Evolutionary conservation across 2,888 invertebrate genomes (phyloP), one percentile per base, ranked within the genome.

Genomic region (Tanypteryx hageni): DNA sequence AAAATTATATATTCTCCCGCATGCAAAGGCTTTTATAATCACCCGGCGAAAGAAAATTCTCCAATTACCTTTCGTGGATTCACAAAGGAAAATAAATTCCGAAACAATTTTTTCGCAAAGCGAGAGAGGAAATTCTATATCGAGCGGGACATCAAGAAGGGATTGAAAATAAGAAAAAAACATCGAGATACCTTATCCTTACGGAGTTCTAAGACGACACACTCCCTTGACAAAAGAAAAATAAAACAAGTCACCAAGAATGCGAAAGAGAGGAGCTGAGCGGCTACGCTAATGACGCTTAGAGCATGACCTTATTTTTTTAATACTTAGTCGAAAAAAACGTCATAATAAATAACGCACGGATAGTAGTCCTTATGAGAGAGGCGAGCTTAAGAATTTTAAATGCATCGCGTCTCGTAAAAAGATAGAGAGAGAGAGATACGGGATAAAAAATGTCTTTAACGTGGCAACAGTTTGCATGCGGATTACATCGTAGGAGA

Each of bases 1-100:
- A 22, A 76, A 76, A 27, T 13, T 27, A 13, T 27, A 76, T 22
- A 76, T 27, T 76, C 22, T 76, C 22, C 22, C 27, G 22, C 22
- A n/a, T 27, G 14, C 27, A 76, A 76, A 76, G 76, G 27, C 76
- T 22, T 76, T 76, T 76, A 76, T 76, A 76, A 76, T 76, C 76
- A 27, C 76, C 27, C 13, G 76, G 27, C 76, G 27, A 22, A 76
- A 76, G 76, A 76, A 76, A 76, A 22, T 27, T 76, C 76, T 76
- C 76, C 76, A 76, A 76, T 76, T 76, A 76, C 76, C 76, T 76
- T 27, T 76, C 27, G 22, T 13, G 27, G 76, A 76, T n/a, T 76
- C 76, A 76, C 76, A 76, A 76, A 76, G 76, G 22, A 68, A 27
- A 27, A 76, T 22, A 76, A 22, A 27, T 14, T 22, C 76, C 76